Evolutionary conservation across 2,113 vertebrate species (phyloP).

Genomic region (Apistogramma diplotaenia): DNA sequence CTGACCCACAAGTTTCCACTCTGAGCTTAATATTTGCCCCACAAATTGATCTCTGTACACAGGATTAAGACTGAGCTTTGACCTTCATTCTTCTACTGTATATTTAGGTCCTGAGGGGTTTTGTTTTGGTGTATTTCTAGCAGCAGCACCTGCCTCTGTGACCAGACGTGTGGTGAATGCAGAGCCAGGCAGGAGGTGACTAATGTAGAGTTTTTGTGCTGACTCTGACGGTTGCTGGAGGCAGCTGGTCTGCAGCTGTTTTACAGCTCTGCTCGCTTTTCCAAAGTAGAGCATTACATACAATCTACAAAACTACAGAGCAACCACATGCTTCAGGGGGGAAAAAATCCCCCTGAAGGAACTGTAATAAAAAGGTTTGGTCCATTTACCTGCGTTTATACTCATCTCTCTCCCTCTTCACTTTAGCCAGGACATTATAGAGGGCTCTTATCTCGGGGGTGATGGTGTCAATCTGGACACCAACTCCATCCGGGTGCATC

Average conservation of each 20-base stretch:
- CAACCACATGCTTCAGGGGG: neutral
- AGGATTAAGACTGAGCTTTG: neutral
- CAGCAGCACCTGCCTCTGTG: conserved; percentile 56
- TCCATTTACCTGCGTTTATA: conserved; percentile 91
- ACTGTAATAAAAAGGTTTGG: neutral
- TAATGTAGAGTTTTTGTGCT: conserved; percentile 44
- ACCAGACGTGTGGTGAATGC: conserved; percentile 22
- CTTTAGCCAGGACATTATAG: conserved; percentile 96
- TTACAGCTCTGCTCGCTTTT: conserved; percentile 11
- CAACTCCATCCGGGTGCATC: conserved; percentile 94
- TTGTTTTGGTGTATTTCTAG: conserved; percentile 38
- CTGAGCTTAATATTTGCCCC: neutral
- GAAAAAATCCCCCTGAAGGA: neutral
- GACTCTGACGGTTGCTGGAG: conserved; percentile 47
- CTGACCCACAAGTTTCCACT: neutral
- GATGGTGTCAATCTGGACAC: conserved; percentile 98
- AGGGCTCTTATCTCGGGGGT: conserved; percentile 97
- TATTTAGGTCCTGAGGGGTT: conserved; percentile 42
- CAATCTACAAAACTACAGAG: neutral
- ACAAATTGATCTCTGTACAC: neutral
- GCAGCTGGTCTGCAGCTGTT: conserved; percentile 56
- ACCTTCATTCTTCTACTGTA: conserved; percentile 56
- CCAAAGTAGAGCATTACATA: conserved; percentile 9
- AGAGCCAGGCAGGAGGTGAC: conserved; percentile 34
- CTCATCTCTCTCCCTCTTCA: conserved; percentile 94